A percentile compares a stretch with the other conserved stretches of the same genome.
phyloP scores from a whole-genome alignment of 2,797 vertebrate genomes.

The Enteromius paludinosus region DNA sequence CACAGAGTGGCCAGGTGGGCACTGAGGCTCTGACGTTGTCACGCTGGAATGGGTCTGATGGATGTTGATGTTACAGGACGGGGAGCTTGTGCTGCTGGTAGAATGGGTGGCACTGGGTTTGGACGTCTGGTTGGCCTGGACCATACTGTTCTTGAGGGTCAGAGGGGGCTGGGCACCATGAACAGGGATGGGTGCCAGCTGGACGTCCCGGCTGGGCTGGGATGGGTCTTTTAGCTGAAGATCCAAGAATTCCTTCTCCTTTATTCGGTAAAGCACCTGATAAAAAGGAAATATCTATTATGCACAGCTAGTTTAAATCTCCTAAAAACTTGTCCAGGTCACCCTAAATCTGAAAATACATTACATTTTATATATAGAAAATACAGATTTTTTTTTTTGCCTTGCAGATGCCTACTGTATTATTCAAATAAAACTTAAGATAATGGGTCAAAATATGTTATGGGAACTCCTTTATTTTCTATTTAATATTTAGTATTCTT shows the following conservation, averaged over 20 bases:
- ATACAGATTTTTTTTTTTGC: too few relatives aligned
- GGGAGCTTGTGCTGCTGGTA: slow-evolving; percentile 66
- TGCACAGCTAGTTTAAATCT: too few relatives aligned
- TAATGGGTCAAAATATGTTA: not conserved
- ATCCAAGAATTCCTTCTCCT: slow-evolving; percentile 88
- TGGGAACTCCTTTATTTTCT: too few relatives aligned
- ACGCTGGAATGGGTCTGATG: slow-evolving; percentile 67
- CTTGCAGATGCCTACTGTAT: not conserved
- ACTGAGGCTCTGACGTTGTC: slow-evolving; percentile 34
- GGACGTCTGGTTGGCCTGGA: slow-evolving; percentile 84
- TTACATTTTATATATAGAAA: not conserved
- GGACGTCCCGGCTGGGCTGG: slow-evolving; percentile 79
- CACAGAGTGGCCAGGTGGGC: slow-evolving; percentile 54
- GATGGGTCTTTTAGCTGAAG: slow-evolving; percentile 85
- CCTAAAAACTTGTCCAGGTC: not conserved
- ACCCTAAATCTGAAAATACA: not conserved
- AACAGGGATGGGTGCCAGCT: slow-evolving; percentile 78
- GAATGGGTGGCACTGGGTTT: slow-evolving; percentile 70
- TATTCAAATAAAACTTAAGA: not conserved
- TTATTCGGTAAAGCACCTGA: slow-evolving; percentile 91
- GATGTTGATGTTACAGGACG: slow-evolving; percentile 54
- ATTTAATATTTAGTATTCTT: not conserved
- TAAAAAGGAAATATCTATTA: slow-evolving; percentile 34
- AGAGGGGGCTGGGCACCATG: slow-evolving; percentile 75
- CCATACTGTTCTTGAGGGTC: slow-evolving; percentile 85